phyloP scores from a whole-genome alignment of 2,888 invertebrate species.

The Drosophila mercatorum region DNA sequence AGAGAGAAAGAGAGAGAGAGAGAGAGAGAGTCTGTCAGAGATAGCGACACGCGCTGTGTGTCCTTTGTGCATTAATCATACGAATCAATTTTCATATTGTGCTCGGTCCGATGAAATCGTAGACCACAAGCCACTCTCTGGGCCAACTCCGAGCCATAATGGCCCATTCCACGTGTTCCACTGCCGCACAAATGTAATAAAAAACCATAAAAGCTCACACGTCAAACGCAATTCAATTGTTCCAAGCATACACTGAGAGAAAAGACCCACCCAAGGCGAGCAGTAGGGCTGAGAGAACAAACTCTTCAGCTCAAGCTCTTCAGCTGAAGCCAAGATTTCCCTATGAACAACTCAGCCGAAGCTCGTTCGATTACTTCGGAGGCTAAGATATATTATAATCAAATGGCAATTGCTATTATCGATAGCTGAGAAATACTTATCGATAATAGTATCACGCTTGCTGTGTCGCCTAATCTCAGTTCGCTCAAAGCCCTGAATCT shows the following conservation, averaged over 20 bases:
- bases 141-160: slow-evolving; percentile 6
- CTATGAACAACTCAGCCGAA: too few species aligned
- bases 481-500: too few species aligned
- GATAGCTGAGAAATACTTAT: not conserved
- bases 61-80: slow-evolving; percentile 68
- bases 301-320: not conserved
- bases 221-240: slow-evolving; percentile 70
- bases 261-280: not conserved
- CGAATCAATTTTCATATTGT: slow-evolving; percentile 74
- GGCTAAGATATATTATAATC: too few species aligned
- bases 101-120: slow-evolving; percentile 31
- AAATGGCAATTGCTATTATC: not conserved
- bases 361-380: too few species aligned
- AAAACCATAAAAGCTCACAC: slow-evolving; percentile 77
- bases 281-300: too few species aligned
- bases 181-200: slow-evolving; percentile 70
- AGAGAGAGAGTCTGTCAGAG: slow-evolving; percentile 1
- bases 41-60: slow-evolving; percentile 23
- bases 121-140: slow-evolving; percentile 45
- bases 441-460: not conserved
- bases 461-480: too few species aligned
- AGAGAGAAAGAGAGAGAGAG: too few species aligned
- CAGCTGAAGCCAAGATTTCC: too few species aligned
- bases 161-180: slow-evolving; percentile 8
- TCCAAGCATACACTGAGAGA: slow-evolving; percentile 7